Percentiles rank a stretch among this genome's conserved stretches.
These are phyloP conservation scores for Varecia variegata DNA, from an alignment of 2,797 vertebrate species.

Conservation along the genomic window DNA sequence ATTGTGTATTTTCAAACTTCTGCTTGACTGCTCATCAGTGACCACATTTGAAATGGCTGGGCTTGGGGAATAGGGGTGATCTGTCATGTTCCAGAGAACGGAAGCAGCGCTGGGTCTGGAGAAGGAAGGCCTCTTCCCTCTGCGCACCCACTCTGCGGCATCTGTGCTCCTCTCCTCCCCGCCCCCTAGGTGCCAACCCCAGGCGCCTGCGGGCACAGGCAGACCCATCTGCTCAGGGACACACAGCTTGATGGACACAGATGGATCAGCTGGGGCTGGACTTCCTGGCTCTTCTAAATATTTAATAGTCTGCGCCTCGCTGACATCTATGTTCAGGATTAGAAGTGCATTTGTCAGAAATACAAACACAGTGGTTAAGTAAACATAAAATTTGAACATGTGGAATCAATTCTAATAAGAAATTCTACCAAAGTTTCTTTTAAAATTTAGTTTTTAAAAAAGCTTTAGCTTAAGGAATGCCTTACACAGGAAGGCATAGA, in stretches of 20 bases:
- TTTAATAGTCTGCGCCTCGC: slow-evolving; percentile 35
- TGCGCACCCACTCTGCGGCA: background rate
- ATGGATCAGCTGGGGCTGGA: background rate
- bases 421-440: background rate
- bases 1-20: slow-evolving; percentile 5
- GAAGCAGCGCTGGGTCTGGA: background rate
- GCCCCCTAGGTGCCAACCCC: background rate
- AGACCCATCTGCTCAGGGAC: slow-evolving; percentile 16
- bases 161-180: background rate
- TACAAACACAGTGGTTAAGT: background rate
- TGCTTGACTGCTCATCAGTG: background rate
- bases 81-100: background rate
- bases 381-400: background rate
- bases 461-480: background rate
- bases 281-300: slow-evolving; percentile 57
- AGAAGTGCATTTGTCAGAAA: slow-evolving; percentile 13
- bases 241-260: background rate
- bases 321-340: background rate
- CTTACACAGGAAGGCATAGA: background rate
- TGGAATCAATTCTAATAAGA: background rate
- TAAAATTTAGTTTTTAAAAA: background rate
- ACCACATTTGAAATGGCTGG: background rate
- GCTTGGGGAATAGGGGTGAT: background rate
- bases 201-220: background rate
- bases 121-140: background rate